A percentile compares a stretch with the other conserved stretches of the same genome.
Evolutionary conservation across 2,888 invertebrate species (phyloP).

Genomic region (Drosophila antonietae): DNA sequence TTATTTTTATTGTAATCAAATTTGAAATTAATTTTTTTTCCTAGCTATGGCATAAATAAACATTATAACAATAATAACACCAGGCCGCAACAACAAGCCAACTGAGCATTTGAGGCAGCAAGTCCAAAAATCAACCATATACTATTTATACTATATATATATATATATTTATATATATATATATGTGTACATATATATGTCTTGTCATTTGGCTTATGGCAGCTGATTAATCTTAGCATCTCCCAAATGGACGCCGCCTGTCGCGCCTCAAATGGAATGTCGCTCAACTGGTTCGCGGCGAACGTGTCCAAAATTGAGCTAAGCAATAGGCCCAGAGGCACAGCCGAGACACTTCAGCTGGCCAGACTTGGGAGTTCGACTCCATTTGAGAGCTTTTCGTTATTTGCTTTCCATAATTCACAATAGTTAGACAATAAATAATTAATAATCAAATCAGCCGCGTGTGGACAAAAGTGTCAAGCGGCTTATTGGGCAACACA

Average conservation of each 20-base stretch:
- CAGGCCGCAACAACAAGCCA: constrained; percentile 30
- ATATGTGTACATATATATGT: constrained; percentile 56
- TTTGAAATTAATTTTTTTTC: constrained; percentile 74
- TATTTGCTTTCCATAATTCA: constrained; percentile 67
- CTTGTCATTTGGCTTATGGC: constrained; percentile 78
- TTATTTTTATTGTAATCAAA: constrained; percentile 76
- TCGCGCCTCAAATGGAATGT: constrained; percentile 75
- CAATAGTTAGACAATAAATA: constrained; percentile 68
- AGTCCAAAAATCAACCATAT: constrained; percentile 23
- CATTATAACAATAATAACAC: constrained; percentile 73
- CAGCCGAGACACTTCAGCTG: constrained; percentile 22
- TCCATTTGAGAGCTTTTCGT: constrained; percentile 34
- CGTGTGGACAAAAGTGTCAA: constrained; percentile 73
- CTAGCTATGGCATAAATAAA: constrained; percentile 67
- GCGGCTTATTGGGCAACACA: constrained; percentile 72
- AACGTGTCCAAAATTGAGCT: constrained; percentile 35
- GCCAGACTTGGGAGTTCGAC: constrained; percentile 10
- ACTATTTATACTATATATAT: neutral
- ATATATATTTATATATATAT: constrained; percentile 57
- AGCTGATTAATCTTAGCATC: constrained; percentile 79
- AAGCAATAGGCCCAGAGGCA: constrained; percentile 64
- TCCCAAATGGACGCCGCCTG: constrained; percentile 65
- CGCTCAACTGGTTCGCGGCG: constrained; percentile 71
- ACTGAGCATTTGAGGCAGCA: constrained; percentile 25
- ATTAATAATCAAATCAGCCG: constrained; percentile 69